Evolutionary conservation across 2,797 vertebrate genomes (phyloP), one percentile per base, ranked within the genome.

Genomic region (Erethizon dorsatum): DNA sequence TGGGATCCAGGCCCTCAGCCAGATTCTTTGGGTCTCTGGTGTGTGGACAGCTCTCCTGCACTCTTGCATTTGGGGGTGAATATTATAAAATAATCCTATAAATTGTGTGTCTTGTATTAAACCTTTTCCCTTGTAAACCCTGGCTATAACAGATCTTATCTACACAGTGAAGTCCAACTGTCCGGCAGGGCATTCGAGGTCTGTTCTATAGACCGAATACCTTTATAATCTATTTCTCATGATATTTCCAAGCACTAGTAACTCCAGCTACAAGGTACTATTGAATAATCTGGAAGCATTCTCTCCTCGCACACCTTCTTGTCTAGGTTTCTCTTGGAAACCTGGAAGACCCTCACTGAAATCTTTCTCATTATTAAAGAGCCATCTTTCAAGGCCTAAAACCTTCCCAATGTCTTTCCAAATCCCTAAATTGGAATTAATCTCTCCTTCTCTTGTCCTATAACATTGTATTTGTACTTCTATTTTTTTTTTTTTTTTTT

Each of bases 371-470:
- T 82, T 87, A 63, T 93, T 85, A 61, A 84, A 87, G 13, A 22
- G 77, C 2, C 20, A 65, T 41, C 13, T 85, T 80, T 95, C 22
- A 86, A 94, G 22, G 6, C 65, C 31, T 80, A 80, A 71, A 88
- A 90, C 15, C 11, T 96, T 91, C 61, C 41, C 12, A 50, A 73
- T 65, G 10, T 82, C 63, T 91, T 88, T 31, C 83, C 56, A 83
- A 84, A 80, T 59, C 45, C 37, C 82, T 75, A 71, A 69, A 59
- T 13, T 93, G 45, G 65, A 83, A 93, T 88, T 83, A 90, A 52
- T 91, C 50, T 78, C 37, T 80, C n/a, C 47, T 41, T 82, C 47
- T 33, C 17, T 75, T 63, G 18, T 84, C 31, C 45, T 37, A 15
- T n/a, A 84, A 47, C 20, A 83, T 37, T 93, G 41, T 57, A 56